Base-by-base conservation (phyloP, 2,888 invertebrate genomes). In the Sabatieria punctata region DNA sequence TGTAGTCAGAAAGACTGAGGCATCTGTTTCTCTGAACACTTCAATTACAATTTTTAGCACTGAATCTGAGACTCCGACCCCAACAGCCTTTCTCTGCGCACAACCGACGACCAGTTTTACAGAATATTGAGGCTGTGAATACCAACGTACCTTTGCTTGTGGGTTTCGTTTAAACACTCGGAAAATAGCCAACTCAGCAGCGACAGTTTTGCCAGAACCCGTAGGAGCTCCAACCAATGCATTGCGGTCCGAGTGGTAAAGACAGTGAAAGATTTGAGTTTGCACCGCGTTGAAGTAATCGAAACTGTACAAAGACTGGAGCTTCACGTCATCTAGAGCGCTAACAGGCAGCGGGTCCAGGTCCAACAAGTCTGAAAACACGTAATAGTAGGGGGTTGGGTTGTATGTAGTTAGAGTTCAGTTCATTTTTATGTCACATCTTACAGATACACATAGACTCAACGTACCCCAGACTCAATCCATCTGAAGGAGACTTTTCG, bases 271-370 rank as follows among this genome's bases (percentile, higher is more conserved):
- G 52, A 97, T 81, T 72, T 97, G 93, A 0, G 91, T 91, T 70
- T 95, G 95, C 13, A 99, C 88, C 1, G 95, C 91, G 71, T 99
- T 99, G 72, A 97, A 97, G 66, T 91, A 89, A 0, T 79, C 77
- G 68, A 93, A 97, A n/a, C 56, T 61, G 71, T 89, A 97, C 2
- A 97, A 72, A 43, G 76, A 72, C 65, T 93, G 82, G 60, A 78
- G 85, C 1, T 73, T 65, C 0, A 76, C 71, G 60, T 89, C 79
- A 56, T 81, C 77, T 18, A 97, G 70, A 0, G 83, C 85, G 23
- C 77, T 76, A 26, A 85, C 74, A 1, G 95, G 83, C 22, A 99
- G 68, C 0, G 97, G 97, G 52, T 83, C 82, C 19, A 99, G 73
- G 60, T 85, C 82, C 30, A 95, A 68, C 1, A 97, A 73, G 65